Evolutionary conservation across 2,888 invertebrate species (phyloP).

Genomic region (Dryadula phaetusa): DNA sequence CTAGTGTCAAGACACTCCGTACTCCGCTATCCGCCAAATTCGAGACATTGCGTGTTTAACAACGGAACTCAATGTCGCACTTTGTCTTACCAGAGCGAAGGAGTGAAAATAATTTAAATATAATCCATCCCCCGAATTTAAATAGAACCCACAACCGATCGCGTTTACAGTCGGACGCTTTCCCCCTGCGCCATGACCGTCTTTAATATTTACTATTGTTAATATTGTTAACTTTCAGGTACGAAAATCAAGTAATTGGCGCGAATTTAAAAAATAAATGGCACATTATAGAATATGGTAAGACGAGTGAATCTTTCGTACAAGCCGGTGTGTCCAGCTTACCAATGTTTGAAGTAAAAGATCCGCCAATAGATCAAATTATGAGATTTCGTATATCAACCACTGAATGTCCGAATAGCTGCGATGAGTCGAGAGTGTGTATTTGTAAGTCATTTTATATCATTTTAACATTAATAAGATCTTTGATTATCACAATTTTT

Average conservation of each 20-base stretch:
- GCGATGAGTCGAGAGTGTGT: constrained; percentile 43
- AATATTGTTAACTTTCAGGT: constrained; percentile 25
- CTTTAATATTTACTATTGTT: neutral
- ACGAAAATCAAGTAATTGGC: neutral
- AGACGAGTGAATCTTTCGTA: constrained; percentile 39
- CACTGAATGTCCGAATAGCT: constrained; percentile 19
- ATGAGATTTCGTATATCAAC: constrained; percentile 48
- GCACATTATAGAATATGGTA: constrained; percentile 47
- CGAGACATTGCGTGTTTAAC: too few relatives aligned
- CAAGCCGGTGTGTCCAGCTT: constrained; percentile 46
- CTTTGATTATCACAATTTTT: too few relatives aligned
- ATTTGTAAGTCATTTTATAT: constrained; percentile 46
- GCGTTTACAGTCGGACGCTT: too few relatives aligned
- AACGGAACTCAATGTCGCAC: too few relatives aligned
- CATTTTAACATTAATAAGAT: too few relatives aligned
- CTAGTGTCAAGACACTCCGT: too few relatives aligned
- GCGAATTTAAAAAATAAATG: constrained; percentile 35
- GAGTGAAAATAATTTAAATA: too few relatives aligned
- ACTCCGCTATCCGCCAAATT: too few relatives aligned
- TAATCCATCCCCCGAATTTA: too few relatives aligned
- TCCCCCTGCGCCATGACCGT: too few relatives aligned
- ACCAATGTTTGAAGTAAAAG: constrained; percentile 46
- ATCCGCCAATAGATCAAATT: constrained; percentile 46
- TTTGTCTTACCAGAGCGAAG: too few relatives aligned
- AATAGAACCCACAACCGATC: too few relatives aligned